Base-by-base conservation (phyloP, 2,888 invertebrate genomes). In the Acholoe squamosa region DNA sequence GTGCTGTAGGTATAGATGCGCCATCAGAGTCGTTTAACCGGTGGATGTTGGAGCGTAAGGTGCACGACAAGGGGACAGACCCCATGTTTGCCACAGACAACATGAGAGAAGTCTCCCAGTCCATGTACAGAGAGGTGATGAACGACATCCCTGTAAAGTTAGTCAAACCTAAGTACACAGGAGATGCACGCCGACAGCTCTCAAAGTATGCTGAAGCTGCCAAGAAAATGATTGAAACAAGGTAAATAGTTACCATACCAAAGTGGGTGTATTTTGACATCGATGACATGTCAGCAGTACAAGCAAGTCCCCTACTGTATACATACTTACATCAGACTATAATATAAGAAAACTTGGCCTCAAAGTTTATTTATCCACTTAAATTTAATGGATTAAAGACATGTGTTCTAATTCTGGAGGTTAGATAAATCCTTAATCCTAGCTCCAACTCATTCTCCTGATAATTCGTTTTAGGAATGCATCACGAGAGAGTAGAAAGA, bases 51-150 rank as follows among this genome's bases (percentile, higher is more conserved):
- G 99, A 99, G 96, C 97, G 99, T 71, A 99, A 99, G 96, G 98
- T 98, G 0, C 97, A 97, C 93, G 98, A 98, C 95, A 97, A 97
- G 94, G 99, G 99, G 0, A 97, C 97, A 90, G 99, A 99, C 96
- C 98, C 99, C 0, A 96, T 99, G 89, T 96, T 99, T 89, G 99
- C 99, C 12, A 98, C 98, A 95, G 97, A 97, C 95, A 99, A 99
- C 96, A 97, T 97, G 93, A 98, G 98, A 0, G 99, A 99, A 96
- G 97, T 99, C 93, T 99, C 99, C 7, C 97, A 97, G 95, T 98
- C 98, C 0, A 98, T 99, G 99, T 98, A 98, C 96, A 97, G 98
- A 92, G 99, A 99, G 96, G 98, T 99, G 90, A 99, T 99, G 98
- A 98, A 98, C 96, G 99, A 99, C 96, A 98, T 99, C 95, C 99